phyloP scores from a whole-genome alignment of 1,140 invertebrate species.

The Hylaeus anthracinus region DNA sequence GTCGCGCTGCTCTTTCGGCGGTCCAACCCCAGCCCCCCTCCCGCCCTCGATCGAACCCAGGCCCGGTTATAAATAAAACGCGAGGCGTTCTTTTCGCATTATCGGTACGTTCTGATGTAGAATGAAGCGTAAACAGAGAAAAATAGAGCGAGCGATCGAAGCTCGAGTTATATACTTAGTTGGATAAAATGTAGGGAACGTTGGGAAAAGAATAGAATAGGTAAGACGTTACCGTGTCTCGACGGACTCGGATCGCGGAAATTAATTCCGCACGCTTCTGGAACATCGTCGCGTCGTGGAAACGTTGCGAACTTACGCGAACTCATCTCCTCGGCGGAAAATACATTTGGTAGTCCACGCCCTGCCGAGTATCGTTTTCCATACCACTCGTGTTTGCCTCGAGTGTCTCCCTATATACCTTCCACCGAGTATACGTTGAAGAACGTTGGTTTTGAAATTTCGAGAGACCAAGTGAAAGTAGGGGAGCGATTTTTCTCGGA shows the following conservation, averaged over 20 bases:
- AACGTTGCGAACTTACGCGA: too few relatives aligned
- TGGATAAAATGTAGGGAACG: neutral
- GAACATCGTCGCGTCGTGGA: too few relatives aligned
- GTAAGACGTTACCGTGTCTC: too few relatives aligned
- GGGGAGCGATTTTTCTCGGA: neutral
- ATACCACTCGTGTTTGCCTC: too few relatives aligned
- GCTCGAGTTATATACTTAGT: neutral
- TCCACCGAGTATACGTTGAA: too few relatives aligned
- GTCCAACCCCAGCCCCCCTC: neutral
- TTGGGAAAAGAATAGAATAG: too few relatives aligned
- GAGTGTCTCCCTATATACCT: too few relatives aligned
- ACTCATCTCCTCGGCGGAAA: too few relatives aligned
- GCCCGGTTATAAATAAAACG: slow-evolving; percentile 7
- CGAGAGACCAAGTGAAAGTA: neutral
- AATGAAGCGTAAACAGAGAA: slow-evolving; percentile 13
- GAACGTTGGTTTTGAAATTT: neutral
- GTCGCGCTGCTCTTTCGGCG: neutral
- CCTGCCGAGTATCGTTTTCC: too few relatives aligned
- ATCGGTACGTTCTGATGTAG: slow-evolving; percentile 8
- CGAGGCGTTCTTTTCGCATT: neutral
- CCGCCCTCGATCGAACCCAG: neutral
- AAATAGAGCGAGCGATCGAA: slow-evolving; percentile 20
- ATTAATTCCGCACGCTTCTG: too few relatives aligned
- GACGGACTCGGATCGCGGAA: too few relatives aligned
- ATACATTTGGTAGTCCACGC: too few relatives aligned